Evolutionary conservation across 2,113 vertebrate genomes (phyloP).

Genomic region (Aegithalos caudatus): DNA sequence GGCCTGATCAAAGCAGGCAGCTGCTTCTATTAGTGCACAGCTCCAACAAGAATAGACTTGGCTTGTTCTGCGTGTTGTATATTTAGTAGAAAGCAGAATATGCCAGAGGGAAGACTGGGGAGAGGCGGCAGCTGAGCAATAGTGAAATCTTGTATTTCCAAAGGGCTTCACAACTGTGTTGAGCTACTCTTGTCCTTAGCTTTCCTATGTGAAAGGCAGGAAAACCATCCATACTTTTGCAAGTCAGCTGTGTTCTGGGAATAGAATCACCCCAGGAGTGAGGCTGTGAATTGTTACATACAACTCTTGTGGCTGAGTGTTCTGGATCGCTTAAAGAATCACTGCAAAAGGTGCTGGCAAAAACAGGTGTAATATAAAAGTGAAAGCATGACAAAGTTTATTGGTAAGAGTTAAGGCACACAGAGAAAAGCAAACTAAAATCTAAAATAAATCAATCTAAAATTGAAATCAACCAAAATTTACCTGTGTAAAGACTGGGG

Average conservation of each 20-base stretch:
- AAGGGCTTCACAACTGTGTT: not conserved
- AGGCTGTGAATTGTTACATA: not conserved
- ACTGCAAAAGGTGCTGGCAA: not conserved
- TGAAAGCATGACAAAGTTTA: not conserved
- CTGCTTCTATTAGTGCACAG: not conserved
- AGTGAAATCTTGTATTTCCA: not conserved
- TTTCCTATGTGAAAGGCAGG: not conserved
- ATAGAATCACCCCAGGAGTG: not conserved
- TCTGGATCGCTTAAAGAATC: not conserved
- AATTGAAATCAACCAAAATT: not conserved
- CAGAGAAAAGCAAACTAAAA: not conserved
- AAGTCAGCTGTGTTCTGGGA: not conserved
- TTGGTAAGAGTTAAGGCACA: not conserved
- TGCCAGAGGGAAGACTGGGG: not conserved
- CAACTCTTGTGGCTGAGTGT: fast-evolving
- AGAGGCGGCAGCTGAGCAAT: not conserved
- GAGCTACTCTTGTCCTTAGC: not conserved
- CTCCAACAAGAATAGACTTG: not conserved
- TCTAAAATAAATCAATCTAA: not conserved
- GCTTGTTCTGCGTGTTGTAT: not conserved
- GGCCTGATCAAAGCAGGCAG: not conserved
- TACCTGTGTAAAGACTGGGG: not conserved
- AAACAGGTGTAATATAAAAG: not conserved
- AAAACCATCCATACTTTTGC: not conserved
- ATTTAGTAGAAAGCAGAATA: not conserved